phyloP scores from a whole-genome alignment of 1,140 invertebrate genomes.

The Schlechtendalia chinensis region DNA sequence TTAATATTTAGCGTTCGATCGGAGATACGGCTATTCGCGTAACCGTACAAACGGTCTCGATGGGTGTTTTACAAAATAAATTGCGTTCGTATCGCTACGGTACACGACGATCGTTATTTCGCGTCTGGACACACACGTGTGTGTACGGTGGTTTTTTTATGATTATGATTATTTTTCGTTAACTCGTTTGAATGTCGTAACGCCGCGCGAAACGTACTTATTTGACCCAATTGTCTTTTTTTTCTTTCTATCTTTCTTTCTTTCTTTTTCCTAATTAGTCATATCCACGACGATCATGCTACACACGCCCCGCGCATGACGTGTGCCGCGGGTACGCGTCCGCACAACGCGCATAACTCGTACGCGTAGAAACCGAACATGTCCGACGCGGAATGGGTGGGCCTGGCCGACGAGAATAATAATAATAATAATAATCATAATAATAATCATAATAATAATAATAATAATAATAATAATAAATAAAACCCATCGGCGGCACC shows the following conservation, averaged over 20 bases:
- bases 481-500: conserved; percentile 25
- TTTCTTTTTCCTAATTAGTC: conserved; percentile 16
- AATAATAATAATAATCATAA: not conserved
- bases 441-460: conserved; percentile 23
- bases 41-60: not conserved
- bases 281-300: conserved; percentile 7
- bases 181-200: conserved; percentile 33
- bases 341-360: conserved; percentile 32
- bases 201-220: conserved; percentile 5
- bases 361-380: too few species aligned
- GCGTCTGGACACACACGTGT: not conserved
- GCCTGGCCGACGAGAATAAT: conserved; percentile 9
- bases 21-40: too few species aligned
- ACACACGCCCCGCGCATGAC: too few species aligned
- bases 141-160: too few species aligned
- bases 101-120: too few species aligned
- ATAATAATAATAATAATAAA: conserved; percentile 13
- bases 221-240: conserved; percentile 32
- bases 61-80: conserved; percentile 8
- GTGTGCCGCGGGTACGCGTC: not conserved
- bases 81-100: not conserved
- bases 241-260: not conserved
- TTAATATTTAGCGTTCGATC: conserved; percentile 5
- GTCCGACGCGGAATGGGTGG: conserved; percentile 46
- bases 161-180: not conserved